Conservation (phyloP, 2,113 vertebrate genomes). For the Podocnemis expansa region DNA sequence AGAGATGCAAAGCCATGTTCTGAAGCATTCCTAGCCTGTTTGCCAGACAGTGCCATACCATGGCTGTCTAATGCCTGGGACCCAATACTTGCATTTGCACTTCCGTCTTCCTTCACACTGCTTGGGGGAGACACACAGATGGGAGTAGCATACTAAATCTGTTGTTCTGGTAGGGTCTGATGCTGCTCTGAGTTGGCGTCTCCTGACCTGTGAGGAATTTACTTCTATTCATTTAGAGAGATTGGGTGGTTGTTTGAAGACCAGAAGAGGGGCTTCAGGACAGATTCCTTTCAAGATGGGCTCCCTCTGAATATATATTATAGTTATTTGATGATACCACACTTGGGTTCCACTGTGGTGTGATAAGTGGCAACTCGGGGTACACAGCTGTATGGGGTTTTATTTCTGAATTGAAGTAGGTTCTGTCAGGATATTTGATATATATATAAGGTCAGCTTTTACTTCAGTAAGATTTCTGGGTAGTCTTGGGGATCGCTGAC, state of each 20-base stretch:
- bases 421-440: neutral
- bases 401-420: neutral
- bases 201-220: neutral
- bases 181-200: neutral
- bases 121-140: too few relatives aligned
- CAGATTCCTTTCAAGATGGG: neutral
- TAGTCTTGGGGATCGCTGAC: neutral
- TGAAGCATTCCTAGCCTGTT: too few relatives aligned
- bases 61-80: too few relatives aligned
- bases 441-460: accelerated
- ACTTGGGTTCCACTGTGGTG: neutral
- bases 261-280: neutral
- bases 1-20: too few relatives aligned
- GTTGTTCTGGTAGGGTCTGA: neutral
- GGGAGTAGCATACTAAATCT: neutral
- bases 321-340: neutral
- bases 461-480: neutral
- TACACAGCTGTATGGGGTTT: neutral
- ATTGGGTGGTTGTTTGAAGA: neutral
- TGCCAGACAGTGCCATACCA: too few relatives aligned
- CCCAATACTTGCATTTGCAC: too few relatives aligned
- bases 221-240: neutral
- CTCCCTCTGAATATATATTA: neutral
- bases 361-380: neutral
- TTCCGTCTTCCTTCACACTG: too few relatives aligned